Evolutionary conservation across 1,140 invertebrate genomes (phyloP), one percentile per base, ranked within the genome.

Genomic region (Dermatophagoides farinae): DNA sequence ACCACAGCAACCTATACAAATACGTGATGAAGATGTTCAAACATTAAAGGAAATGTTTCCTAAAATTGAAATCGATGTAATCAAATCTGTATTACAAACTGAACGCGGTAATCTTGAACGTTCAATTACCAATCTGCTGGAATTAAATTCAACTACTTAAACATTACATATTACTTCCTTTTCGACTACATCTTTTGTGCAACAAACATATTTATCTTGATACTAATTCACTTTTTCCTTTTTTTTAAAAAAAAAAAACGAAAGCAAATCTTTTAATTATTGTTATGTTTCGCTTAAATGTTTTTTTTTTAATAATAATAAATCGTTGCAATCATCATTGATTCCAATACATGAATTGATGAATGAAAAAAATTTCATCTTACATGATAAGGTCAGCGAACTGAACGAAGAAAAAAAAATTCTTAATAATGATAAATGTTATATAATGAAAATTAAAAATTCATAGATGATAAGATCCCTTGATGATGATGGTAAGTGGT

Each of bases 1-100:
- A 37, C 16, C 16, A 22, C 50, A 1, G 5, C 14, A 60, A 23
- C 58, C 58, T 8, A 22, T 37, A 52, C 9, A 11, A 1, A 64
- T 65, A n/a, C 25, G n/a, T 14, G 57, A 61, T 41, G 40, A 62
- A 61, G 18, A 64, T 66, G 39, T 67, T 58, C 55, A 68, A 57
- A 72, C 88, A 82, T 80, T 96, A 61, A 79, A 85, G 68, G 89
- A 93, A 74, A 95, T 97, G 90, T 97, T 97, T 74, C 90, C 91
- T 20, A 85, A 84, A 69, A 80, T 95, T 70, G 90, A 96, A 66
- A 82, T 81, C 65, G 88, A 92, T 68, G 87, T 92, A 1, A 83
- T 97, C 40, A 84, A 83, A 70, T 88, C 86, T 1, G 84, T 97
- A 20, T 79, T 88, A 67, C 88, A 92, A 71, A 84, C 83, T 10